Evolutionary conservation across 2,888 invertebrate species (phyloP).

Genomic region (Ectemnius cavifrons): DNA sequence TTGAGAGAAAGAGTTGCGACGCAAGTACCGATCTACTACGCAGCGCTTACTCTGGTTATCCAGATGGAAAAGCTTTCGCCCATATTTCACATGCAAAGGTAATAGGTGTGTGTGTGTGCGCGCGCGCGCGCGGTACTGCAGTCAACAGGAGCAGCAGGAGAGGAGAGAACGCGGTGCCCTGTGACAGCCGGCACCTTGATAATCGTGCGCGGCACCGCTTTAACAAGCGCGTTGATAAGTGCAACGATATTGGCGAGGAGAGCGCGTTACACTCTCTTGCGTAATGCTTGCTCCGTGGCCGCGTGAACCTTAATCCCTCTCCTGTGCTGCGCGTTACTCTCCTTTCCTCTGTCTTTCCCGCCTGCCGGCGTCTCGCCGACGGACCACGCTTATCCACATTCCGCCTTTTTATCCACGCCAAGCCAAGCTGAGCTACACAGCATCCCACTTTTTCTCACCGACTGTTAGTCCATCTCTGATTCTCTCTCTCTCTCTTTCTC

Average conservation of each 20-base stretch:
- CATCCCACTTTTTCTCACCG: too few species aligned
- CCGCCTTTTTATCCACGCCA: not conserved
- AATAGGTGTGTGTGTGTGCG: constrained; percentile 2
- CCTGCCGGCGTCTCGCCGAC: not conserved
- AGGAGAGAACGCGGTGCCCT: constrained; percentile 21
- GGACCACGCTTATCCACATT: constrained; percentile 8
- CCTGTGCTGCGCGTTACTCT: not conserved
- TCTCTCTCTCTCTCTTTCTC: constrained; percentile 1
- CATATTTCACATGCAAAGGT: constrained; percentile 27
- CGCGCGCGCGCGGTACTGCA: too few species aligned
- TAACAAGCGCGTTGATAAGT: constrained; percentile 42
- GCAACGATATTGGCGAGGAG: constrained; percentile 29
- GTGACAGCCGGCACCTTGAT: constrained; percentile 34
- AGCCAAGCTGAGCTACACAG: too few species aligned
- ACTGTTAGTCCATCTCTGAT: not conserved
- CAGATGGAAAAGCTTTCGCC: constrained; percentile 39
- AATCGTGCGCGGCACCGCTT: constrained; percentile 26
- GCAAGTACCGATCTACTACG: not conserved
- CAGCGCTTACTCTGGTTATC: constrained; percentile 21
- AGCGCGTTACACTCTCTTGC: constrained; percentile 41
- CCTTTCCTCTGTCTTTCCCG: not conserved
- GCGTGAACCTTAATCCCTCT: constrained; percentile 7
- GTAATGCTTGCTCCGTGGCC: constrained; percentile 30
- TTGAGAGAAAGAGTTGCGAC: too few species aligned
- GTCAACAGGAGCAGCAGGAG: too few species aligned